These are phyloP conservation scores for Odontothrips loti DNA, from an alignment of 2,888 invertebrate species.

Conservation along the genomic window DNA sequence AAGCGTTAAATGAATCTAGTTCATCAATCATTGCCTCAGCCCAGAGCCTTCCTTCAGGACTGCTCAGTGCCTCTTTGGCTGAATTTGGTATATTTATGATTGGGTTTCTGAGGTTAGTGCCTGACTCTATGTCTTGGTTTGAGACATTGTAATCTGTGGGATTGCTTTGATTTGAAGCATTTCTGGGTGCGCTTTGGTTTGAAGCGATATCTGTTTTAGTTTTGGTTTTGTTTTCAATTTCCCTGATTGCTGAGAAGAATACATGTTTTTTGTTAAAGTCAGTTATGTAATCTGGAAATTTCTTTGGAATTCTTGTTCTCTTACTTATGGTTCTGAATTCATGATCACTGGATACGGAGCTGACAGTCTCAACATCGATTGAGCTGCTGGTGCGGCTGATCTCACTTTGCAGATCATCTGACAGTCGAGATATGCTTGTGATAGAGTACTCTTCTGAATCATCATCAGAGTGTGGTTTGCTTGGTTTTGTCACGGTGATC, in stretches of 20 bases:
- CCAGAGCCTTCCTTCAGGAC: background rate
- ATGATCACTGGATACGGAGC: background rate
- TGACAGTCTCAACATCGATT: background rate
- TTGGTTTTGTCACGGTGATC: background rate
- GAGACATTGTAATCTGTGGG: too few species aligned
- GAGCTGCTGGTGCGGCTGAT: background rate
- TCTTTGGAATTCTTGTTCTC: background rate
- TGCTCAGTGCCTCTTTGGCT: background rate
- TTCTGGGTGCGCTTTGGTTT: too few species aligned
- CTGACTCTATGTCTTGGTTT: too few species aligned
- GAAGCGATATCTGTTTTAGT: too few species aligned
- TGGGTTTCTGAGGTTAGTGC: too few species aligned
- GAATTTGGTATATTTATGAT: background rate
- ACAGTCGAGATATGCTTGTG: background rate
- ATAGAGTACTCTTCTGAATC: background rate
- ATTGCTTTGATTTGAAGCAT: too few species aligned
- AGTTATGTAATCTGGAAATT: background rate
- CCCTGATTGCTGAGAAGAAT: too few species aligned
- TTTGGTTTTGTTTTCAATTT: too few species aligned
- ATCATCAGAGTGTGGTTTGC: background rate
- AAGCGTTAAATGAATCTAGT: background rate
- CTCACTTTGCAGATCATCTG: background rate
- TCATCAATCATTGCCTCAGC: background rate
- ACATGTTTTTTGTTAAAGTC: background rate
- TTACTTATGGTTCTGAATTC: background rate